Conservation (phyloP, 2,797 vertebrate species). For the Denticeps clupeoides region DNA sequence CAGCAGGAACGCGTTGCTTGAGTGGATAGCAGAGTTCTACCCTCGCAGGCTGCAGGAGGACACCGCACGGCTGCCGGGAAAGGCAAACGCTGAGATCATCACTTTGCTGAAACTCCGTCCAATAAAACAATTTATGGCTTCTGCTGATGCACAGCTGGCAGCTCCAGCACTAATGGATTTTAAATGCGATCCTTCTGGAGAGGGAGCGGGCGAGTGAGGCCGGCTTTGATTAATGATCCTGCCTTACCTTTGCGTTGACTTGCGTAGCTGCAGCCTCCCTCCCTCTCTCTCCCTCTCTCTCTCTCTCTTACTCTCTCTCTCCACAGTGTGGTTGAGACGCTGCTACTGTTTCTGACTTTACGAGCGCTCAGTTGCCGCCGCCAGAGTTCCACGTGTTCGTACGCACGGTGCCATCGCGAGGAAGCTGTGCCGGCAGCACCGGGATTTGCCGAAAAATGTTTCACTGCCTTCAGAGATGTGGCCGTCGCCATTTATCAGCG, state of each 20-base stretch:
- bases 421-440: too few relatives aligned
- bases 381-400: constrained; percentile 2
- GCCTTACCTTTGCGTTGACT: constrained; percentile 21
- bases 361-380: constrained; percentile 4
- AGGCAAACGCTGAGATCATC: constrained; percentile 59
- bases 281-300: constrained; percentile 6
- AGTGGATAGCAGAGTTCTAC: too few relatives aligned
- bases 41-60: too few relatives aligned
- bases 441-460: too few relatives aligned
- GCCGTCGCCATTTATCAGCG: too few relatives aligned
- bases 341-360: constrained; percentile 20
- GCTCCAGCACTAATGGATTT: constrained; percentile 57
- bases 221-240: constrained; percentile 20
- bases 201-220: constrained; percentile 16
- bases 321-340: constrained; percentile 4
- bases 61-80: constrained; percentile 47
- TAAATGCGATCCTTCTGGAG: constrained; percentile 57
- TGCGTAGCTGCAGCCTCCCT: constrained; percentile 6
- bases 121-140: constrained; percentile 67
- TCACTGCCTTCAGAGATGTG: too few relatives aligned
- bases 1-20: too few relatives aligned
- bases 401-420: constrained; percentile 14
- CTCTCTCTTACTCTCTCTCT: neutral
- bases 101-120: constrained; percentile 60
- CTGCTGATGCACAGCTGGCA: constrained; percentile 67